Evolutionary conservation across 2,113 vertebrate species (phyloP), one percentile per base, ranked within the genome.

Genomic region (Pygathrix nemaeus): DNA sequence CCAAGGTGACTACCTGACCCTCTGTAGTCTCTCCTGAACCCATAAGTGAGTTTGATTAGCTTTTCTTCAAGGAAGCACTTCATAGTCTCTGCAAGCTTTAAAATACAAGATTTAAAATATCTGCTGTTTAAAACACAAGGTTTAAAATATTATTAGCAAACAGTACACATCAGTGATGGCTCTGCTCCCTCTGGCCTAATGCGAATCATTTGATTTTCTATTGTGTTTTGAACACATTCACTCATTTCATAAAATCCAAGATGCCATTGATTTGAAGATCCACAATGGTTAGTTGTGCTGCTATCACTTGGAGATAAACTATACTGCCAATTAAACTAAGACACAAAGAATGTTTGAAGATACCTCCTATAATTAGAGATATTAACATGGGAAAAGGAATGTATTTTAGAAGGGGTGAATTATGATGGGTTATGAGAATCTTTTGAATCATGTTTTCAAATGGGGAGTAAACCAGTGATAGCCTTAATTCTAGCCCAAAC

Each of bases 361-460:
- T 57, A 59, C 4, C 10, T 3, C 21, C 30, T 89, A 52, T 27
- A 35, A 80, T 80, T 57, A 80, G 32, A 57, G 59, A 30, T 80
- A 11, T 66, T 38, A 66, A 93, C 70, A 92, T 57, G 70, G 50
- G 52, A 80, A 91, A 84, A 93, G 48, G 14, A 61, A n/a, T 21
- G 27, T 80, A 14, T 10, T 55, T 97, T 95, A 72, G 50, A 96
- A 73, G 84, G 68, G 35, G 50, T 72, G 64, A 78, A 66, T 83
- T 48, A 81, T 23, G 30, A 61, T 10, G 43, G 75, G 27, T 94
- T 94, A 66, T 27, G 11, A 81, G 64, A 95, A 50, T 79, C 45
- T 95, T 92, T 55, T 55, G 76, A 88, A 57, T 96, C 35, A 21
- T 64, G 45, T 93, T 90, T 96, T 93, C 32, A 81, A 55, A 84